These are phyloP conservation scores for Xanthia icteritia DNA, from an alignment of 2,888 invertebrate genomes.

Conservation along the genomic window DNA sequence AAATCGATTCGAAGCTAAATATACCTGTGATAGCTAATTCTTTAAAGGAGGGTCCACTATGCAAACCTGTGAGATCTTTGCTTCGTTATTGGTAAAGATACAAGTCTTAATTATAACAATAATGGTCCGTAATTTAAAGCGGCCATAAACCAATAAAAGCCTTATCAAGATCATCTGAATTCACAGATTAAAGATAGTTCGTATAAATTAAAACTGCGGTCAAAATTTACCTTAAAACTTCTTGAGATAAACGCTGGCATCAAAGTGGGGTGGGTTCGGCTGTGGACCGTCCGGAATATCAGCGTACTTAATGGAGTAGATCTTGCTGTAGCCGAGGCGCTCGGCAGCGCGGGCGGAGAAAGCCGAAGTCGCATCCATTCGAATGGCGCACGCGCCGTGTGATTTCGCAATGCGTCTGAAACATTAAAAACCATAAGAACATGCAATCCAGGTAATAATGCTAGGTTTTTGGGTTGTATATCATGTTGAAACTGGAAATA, in stretches of 20 bases:
- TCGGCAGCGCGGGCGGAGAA: conserved; percentile 94
- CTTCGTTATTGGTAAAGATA: no score
- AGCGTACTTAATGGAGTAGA: conserved; percentile 92
- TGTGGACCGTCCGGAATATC: conserved; percentile 92
- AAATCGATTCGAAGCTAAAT: no score
- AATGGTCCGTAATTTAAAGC: no score
- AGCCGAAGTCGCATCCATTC: conserved; percentile 94
- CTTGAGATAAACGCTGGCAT: conserved; percentile 91
- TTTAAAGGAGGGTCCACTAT: no score
- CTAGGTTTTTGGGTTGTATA: no score
- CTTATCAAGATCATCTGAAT: no score
- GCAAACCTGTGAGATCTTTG: no score
- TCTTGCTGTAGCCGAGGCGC: conserved; percentile 92
- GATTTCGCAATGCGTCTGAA: conserved; percentile 88
- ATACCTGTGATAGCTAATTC: no score
- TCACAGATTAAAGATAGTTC: no score
- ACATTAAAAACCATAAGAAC: not conserved
- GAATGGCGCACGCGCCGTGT: conserved; percentile 91
- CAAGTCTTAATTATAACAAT: no score
- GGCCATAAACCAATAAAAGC: not conserved
- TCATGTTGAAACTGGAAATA: not conserved
- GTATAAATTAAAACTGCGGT: no score
- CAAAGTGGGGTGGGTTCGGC: conserved; percentile 90
- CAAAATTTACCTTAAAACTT: conserved; percentile 78
- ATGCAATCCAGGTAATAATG: not conserved